Evolutionary conservation across 1,140 invertebrate species (phyloP), one percentile per base, ranked within the genome.

Genomic region (Steinernema khuongi): DNA sequence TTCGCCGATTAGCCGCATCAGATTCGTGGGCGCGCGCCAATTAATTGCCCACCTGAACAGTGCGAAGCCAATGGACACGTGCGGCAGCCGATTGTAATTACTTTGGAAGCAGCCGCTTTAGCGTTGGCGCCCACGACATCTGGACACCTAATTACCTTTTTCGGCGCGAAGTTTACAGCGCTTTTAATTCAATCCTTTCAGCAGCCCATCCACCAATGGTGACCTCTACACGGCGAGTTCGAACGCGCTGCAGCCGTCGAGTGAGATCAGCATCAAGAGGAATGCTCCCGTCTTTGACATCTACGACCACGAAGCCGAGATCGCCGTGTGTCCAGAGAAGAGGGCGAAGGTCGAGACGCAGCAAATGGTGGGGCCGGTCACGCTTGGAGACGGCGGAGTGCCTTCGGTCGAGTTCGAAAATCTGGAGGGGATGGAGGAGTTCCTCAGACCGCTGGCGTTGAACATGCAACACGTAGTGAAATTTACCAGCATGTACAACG

Each of bases 391-490:
- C 1, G 73, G 67, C 26, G 43, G 44, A 11, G 73, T 76, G 28
- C 31, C 75, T 18, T 22, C 19, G 1, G 50, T 69, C 31, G 41
- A 31, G 29, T 66, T 77, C 18, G 70, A 68, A 19, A 77, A 73
- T 19, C 26, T 14, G 73, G 77, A 66, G 77, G 76, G 28, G 76
- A 79, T 72, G 78, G 80, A 68, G 68, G 77, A 22, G 36, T 41
- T 60, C 29, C 68, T 73, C 68, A 43, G 36, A 19, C 50, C 30
- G n/a, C 26, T 76, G 1, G 75, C 66, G 26, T 26, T 76, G 74
- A 66, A n/a, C 4, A 19, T 76, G 73, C 28, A 30, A 17, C 75
- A 76, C 67, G 73, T 71, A 18, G 30, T 30, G 14, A 70, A 76
- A 31, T 76, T 76, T 32, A 43, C 75, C 18, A 50, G 41, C 19